A percentile compares a stretch with the other conserved stretches of the same genome.
These are phyloP conservation scores for Apistogramma diplotaenia DNA, from an alignment of 2,113 vertebrate genomes.

Conservation along the genomic window DNA sequence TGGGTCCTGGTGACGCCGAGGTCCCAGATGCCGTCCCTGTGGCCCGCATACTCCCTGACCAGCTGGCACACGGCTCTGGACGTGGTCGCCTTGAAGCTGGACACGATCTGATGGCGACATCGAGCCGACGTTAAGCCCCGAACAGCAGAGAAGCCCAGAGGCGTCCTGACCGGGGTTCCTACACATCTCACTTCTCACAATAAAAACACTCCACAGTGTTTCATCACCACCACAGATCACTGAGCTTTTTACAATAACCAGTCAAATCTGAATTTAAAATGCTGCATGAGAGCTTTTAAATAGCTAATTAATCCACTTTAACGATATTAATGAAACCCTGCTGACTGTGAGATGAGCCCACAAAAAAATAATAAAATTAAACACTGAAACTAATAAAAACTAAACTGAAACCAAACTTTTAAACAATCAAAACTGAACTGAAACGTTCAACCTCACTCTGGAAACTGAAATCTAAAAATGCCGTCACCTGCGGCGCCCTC, in stretches of 20 bases:
- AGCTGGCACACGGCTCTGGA: conserved; percentile 94
- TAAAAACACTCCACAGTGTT: background rate
- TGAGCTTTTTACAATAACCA: background rate
- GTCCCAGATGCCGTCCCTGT: conserved; percentile 97
- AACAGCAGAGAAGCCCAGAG: background rate
- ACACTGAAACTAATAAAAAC: background rate
- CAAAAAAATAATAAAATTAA: background rate
- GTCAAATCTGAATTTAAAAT: background rate
- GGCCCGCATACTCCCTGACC: conserved; percentile 90
- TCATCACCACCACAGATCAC: background rate
- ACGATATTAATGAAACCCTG: no score
- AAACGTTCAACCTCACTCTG: background rate
- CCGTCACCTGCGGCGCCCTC: no score
- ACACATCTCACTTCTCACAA: background rate
- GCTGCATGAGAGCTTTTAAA: no score
- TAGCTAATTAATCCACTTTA: no score
- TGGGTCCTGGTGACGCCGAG: conserved; percentile 88
- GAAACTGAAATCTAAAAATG: background rate
- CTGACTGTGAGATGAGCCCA: no score
- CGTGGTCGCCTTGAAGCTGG: conserved; percentile 97
- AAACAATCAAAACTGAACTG: background rate
- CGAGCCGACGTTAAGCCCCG: background rate
- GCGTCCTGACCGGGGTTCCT: conserved; percentile 9
- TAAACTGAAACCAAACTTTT: background rate
- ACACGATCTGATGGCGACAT: conserved; percentile 85